Evolutionary conservation across 2,888 invertebrate genomes (phyloP).

Genomic region (Andrena bucephala): DNA sequence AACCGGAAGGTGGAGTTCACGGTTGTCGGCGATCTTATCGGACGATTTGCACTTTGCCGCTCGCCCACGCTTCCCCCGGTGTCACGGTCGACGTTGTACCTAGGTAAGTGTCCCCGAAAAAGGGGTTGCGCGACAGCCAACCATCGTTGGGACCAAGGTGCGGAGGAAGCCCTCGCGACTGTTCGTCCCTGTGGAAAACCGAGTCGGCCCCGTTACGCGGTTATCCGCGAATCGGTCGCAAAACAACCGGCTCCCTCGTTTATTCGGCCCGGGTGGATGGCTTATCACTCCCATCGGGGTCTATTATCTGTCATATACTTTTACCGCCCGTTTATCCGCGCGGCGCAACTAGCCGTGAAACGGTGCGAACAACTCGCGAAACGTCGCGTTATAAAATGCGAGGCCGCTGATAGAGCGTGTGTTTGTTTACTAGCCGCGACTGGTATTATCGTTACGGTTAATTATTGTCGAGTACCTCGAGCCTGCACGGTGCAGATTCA

Average conservation of each 20-base stretch:
- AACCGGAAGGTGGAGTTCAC: constrained; percentile 69
- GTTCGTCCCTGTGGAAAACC: background rate
- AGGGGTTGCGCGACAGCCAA: background rate
- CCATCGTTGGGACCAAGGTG: background rate
- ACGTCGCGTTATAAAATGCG: constrained; percentile 31
- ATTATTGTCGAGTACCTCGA: constrained; percentile 28
- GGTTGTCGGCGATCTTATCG: constrained; percentile 67
- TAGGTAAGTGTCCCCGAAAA: background rate
- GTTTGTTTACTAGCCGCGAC: constrained; percentile 29
- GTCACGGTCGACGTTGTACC: constrained; percentile 51
- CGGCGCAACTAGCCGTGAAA: constrained; percentile 35
- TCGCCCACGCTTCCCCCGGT: constrained; percentile 49
- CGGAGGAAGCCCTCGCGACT: constrained; percentile 1
- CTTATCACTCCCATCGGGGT: constrained; percentile 30
- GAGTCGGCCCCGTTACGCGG: background rate
- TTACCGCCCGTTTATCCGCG: constrained; percentile 36
- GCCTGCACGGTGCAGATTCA: background rate
- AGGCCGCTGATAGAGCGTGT: background rate
- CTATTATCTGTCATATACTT: constrained; percentile 35
- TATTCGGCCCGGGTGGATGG: constrained; percentile 5
- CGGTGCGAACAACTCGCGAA: constrained; percentile 18
- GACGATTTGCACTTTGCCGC: constrained; percentile 56
- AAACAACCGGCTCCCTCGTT: constrained; percentile 7
- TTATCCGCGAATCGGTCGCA: constrained; percentile 13
- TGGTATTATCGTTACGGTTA: constrained; percentile 36